Base-by-base conservation (phyloP, 1,140 invertebrate species). In the Lordiphosa collinella region DNA sequence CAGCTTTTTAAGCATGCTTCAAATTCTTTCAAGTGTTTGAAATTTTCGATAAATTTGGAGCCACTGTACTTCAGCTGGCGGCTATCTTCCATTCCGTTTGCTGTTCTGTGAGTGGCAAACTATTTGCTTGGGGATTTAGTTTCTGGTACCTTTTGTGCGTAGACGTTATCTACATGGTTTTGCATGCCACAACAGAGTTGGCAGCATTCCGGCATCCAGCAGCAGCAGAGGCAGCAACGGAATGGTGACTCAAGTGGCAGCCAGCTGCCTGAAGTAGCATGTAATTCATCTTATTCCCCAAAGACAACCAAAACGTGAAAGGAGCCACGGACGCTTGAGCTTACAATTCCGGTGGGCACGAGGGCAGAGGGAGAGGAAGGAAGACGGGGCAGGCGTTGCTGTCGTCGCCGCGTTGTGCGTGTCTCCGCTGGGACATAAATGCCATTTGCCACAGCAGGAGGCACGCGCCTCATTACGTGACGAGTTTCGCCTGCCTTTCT, bases 271-370 rank as follows among this genome's bases (percentile, higher is more conserved):
- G 63, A 59, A 84, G 72, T 57, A 73, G 78, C 72, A 84, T 84
- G 78, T 84, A 84, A 84, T 84, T 84, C 78, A 84, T 84, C 78
- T 84, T 84, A 84, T 84, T 84, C 79, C 78, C 78, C 59, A 78
- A 64, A 71, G 76, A 82, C 55, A 78, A 84, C 55, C 54, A 32
- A 47, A 44, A 49, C 53, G 55, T 51, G 37, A 44, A 67, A 61
- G 58, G 57, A 70, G 51, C 48, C 58, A 61, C 66, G 57, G 46
- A 66, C 63, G 56, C 54, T 59, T 66, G 63, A 63, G 63, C 63
- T 67, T 53, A 59, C 63, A 68, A 67, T 68, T 59, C 63, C 64
- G 48, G 35, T 16, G 64, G 63, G 18, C 18, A 18, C 18, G 4
- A 4, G n/a, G n/a, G 18, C 18, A 18, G 18, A 4, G 18, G 18